Evolutionary conservation across 2,113 vertebrate species (phyloP).

Genomic region (Cromileptes altivelis): DNA sequence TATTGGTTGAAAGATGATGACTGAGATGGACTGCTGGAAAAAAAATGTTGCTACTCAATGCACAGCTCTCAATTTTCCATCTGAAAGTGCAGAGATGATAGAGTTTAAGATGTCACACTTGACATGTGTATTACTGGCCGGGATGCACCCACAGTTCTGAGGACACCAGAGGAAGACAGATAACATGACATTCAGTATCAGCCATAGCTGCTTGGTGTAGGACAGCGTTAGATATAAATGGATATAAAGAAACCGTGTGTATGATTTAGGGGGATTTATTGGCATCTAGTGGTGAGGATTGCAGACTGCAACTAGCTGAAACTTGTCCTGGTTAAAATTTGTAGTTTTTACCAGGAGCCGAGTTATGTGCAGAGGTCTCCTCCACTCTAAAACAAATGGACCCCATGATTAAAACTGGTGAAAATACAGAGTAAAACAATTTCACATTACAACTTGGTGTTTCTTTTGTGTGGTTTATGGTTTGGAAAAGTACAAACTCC

Average conservation of each 20-base stretch:
- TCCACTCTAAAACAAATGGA: too few relatives aligned
- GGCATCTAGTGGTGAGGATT: too few relatives aligned
- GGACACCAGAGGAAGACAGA: slow-evolving; percentile 12
- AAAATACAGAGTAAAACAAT: too few relatives aligned
- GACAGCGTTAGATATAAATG: not conserved
- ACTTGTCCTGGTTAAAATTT: too few relatives aligned
- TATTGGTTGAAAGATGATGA: slow-evolving; percentile 68
- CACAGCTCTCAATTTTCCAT: slow-evolving; percentile 39
- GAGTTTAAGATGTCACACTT: slow-evolving; percentile 53
- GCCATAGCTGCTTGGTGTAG: not conserved
- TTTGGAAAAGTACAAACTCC: too few relatives aligned
- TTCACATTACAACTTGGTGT: too few relatives aligned
- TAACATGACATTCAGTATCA: not conserved
- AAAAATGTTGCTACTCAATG: slow-evolving; percentile 21
- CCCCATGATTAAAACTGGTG: too few relatives aligned
- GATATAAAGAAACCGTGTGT: not conserved
- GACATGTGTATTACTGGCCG: slow-evolving; percentile 26
- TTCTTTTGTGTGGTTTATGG: too few relatives aligned
- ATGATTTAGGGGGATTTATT: too few relatives aligned
- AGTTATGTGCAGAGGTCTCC: too few relatives aligned
- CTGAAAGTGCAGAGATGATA: slow-evolving; percentile 43
- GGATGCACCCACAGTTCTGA: not conserved
- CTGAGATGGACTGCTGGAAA: slow-evolving; percentile 21
- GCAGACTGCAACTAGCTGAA: too few relatives aligned
- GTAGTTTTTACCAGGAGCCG: too few relatives aligned